Percentiles rank a stretch among this genome's conserved stretches.
These are phyloP conservation scores for Pogonus chalceus DNA, from an alignment of 1,140 invertebrate species.

Conservation along the genomic window DNA sequence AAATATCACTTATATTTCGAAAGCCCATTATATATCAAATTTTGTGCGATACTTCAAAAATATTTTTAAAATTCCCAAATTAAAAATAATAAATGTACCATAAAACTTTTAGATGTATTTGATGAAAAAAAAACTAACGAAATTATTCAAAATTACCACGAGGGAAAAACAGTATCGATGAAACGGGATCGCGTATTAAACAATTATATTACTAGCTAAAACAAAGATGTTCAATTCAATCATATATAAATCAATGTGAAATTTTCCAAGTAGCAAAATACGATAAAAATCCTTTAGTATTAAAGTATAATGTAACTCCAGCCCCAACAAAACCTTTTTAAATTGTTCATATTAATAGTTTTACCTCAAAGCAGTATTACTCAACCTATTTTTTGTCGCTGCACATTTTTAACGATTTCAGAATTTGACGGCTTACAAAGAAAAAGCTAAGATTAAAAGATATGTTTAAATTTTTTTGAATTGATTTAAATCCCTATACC, in stretches of 20 bases:
- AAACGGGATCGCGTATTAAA: too few species aligned
- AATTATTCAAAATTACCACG: conserved; percentile 14
- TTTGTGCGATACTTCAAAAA: conserved; percentile 8
- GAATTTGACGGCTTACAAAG: too few species aligned
- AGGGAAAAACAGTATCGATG: conserved; percentile 11
- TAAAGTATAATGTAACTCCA: not conserved
- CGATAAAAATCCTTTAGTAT: not conserved
- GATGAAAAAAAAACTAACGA: too few species aligned
- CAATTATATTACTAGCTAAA: too few species aligned
- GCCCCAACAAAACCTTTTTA: not conserved
- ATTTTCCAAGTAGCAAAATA: too few species aligned
- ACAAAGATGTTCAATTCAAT: too few species aligned
- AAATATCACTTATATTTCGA: conserved; percentile 17
- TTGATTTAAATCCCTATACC: too few species aligned
- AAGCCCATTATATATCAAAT: conserved; percentile 11
- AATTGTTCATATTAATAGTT: not conserved
- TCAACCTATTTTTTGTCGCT: too few species aligned
- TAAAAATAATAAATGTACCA: conserved; percentile 8
- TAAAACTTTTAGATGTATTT: conserved; percentile 4
- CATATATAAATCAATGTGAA: too few species aligned
- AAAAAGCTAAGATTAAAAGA: too few species aligned
- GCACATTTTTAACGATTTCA: too few species aligned
- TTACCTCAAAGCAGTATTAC: not conserved
- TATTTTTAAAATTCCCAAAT: conserved; percentile 11
- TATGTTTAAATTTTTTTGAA: too few species aligned